phyloP scores from a whole-genome alignment of 2,888 invertebrate genomes.

The Aethes cnicana region DNA sequence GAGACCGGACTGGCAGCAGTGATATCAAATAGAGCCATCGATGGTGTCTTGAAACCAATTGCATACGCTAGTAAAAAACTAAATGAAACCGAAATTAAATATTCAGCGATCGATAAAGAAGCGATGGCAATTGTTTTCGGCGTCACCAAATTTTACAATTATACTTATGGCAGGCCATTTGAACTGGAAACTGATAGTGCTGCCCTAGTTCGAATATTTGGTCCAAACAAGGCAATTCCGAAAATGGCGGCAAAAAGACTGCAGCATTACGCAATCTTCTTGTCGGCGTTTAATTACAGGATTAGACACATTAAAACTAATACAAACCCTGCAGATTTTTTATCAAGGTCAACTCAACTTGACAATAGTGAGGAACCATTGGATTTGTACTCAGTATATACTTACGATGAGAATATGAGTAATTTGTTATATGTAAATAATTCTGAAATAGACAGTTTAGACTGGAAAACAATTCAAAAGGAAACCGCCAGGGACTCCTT shows the following conservation, averaged over 20 bases:
- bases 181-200: constrained; percentile 8
- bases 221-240: constrained; percentile 5
- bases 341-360: no score
- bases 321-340: neutral
- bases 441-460: neutral
- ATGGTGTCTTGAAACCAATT: neutral
- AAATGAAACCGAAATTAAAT: neutral
- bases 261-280: constrained; percentile 15
- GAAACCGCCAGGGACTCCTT: neutral
- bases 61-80: neutral
- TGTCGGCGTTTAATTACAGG: no score
- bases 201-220: constrained; percentile 4
- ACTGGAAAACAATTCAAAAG: neutral
- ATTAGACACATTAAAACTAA: neutral
- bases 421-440: neutral
- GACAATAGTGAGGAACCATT: no score
- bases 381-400: no score
- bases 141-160: neutral
- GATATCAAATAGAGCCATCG: neutral
- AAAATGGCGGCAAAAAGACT: constrained; percentile 20
- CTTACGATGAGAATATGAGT: no score
- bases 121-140: neutral
- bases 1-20: constrained; percentile 4
- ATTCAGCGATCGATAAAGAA: constrained; percentile 4
- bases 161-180: neutral